Conservation (phyloP, 2,888 invertebrate genomes). For the Abscondita cerata region DNA sequence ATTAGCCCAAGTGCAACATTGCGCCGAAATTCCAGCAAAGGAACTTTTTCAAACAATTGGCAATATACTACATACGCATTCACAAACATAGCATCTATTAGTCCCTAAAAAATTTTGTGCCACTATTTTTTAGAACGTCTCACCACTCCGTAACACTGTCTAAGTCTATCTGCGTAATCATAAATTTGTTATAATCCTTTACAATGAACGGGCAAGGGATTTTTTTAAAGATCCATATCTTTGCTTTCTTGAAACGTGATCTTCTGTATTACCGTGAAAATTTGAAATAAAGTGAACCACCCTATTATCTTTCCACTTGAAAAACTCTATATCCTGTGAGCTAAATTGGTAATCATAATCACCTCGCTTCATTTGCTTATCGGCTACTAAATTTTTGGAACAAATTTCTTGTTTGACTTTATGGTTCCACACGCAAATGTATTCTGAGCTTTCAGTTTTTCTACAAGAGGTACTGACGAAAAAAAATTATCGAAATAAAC, state of each 20-base stretch:
- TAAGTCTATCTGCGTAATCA: conserved; percentile 14
- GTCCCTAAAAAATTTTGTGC: conserved; percentile 11
- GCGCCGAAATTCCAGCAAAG: conserved; percentile 1
- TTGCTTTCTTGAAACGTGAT: not conserved
- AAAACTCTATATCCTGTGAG: conserved; percentile 7
- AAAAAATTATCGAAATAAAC: too few species aligned
- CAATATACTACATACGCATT: conserved; percentile 5
- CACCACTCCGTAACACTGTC: conserved; percentile 6
- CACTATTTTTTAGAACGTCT: conserved; percentile 15
- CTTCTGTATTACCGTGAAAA: conserved; percentile 12
- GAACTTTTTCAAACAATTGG: not conserved
- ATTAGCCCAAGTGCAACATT: too few species aligned
- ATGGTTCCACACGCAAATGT: too few species aligned
- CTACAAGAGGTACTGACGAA: too few species aligned
- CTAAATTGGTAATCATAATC: conserved; percentile 4
- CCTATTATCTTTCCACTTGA: conserved; percentile 29
- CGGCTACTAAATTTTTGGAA: not conserved
- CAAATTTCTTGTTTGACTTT: not conserved
- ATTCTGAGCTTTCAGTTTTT: too few species aligned
- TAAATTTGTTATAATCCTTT: conserved; percentile 7
- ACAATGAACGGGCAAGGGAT: not conserved
- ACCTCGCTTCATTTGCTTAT: conserved; percentile 5
- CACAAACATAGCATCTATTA: conserved; percentile 6
- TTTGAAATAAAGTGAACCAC: conserved; percentile 21
- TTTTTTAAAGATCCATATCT: not conserved